Base-by-base conservation (phyloP, 1,140 invertebrate genomes). In the Leptopilina boulardi region DNA sequence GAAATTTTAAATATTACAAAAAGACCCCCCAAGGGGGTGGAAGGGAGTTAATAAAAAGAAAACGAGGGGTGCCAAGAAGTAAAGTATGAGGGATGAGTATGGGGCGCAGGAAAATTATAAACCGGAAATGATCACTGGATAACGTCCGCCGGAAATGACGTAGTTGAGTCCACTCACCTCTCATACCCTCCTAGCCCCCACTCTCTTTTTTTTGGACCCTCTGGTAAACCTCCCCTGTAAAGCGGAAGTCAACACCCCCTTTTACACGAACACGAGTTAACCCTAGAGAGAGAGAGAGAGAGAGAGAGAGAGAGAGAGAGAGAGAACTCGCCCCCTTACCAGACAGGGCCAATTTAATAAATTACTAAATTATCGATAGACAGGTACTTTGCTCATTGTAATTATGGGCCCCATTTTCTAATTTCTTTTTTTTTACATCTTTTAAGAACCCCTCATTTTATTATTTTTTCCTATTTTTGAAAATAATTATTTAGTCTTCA, bases 61-160 rank as follows among this genome's bases (percentile, higher is more conserved):
- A 41, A 19, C n/a, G 71, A 56, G 66, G 47, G 66, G 71, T 56
- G 70, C 10, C 70, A 41, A 51, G 51, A 41, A 10, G 42, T 4
- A 73, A 56, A 73, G 73, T 70, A 72, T 66, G 73, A 73, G 73
- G 72, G 73, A 75, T 71, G 72, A 78, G 72, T 78, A 6, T 6
- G 2, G 2, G 54, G 51, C 73, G 34, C 38, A 66, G 42, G 13
- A 38, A 44, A 70, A 73, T 66, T 73, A 73, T 74, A n/a, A 75
- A 79, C 75, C 75, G 56, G 75, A 77, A 77, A 76, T 66, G 54
- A 56, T 56, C 21, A 66, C 56, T 41, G 38, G 26, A 34, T 56
- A 10, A 42, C 71, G 73, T 77, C 76, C 79, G 78, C 66, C 83
- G 85, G 86, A 87, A 87, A 77, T 87, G 86, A 87, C 85, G 83